Base-by-base conservation (phyloP, 2,797 vertebrate genomes). In the Sebastes kiyomatsui region DNA sequence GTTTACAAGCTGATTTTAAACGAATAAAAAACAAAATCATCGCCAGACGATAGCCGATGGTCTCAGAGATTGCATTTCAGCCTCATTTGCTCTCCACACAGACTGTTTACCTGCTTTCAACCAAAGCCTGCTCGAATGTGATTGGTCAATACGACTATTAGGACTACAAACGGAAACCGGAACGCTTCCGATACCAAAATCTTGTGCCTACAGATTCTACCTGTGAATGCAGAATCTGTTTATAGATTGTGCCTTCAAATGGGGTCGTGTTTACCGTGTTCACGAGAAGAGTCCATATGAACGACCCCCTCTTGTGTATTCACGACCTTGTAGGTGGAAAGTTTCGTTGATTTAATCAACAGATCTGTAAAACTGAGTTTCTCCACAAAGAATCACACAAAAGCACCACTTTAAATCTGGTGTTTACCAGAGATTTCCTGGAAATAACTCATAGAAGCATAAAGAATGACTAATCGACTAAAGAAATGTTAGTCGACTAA, bases 121-220 rank as follows among this genome's bases (percentile, higher is more conserved):
- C 42, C 42, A 49, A 49, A 49, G 42, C 0, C 42, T 49, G 46
- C 46, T 0, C 0, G 46, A 49, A 20, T 20, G 18, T 0, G 46
- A 49, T 49, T 49, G 46, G 46, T 49, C 8, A 49, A 49, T 49
- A 49, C 46, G 0, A 49, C 46, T 49, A 49, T 49, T 49, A 0
- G 46, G 46, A 49, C 46, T 4, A 49, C 46, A 49, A 49, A 49
- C 7, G 46, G 18, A 49, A 1, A 49, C 46, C 46, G 7, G 46
- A n/a, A 49, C 7, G 0, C 18, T 49, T 20, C 46, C 18, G 46
- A 20, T 49, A 52, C 46, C 18, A 52, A 0, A 52, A 52, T 52
- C 46, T n/a, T 52, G 46, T 52, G 46, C 46, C 46, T 52, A 52
- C 46, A 52, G 46, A 52, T 52, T 52, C 7, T 52, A 52, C 46